A percentile compares a stretch with the other conserved stretches of the same genome.
phyloP scores from a whole-genome alignment of 2,797 vertebrate species.

The Diplodus sargus region DNA sequence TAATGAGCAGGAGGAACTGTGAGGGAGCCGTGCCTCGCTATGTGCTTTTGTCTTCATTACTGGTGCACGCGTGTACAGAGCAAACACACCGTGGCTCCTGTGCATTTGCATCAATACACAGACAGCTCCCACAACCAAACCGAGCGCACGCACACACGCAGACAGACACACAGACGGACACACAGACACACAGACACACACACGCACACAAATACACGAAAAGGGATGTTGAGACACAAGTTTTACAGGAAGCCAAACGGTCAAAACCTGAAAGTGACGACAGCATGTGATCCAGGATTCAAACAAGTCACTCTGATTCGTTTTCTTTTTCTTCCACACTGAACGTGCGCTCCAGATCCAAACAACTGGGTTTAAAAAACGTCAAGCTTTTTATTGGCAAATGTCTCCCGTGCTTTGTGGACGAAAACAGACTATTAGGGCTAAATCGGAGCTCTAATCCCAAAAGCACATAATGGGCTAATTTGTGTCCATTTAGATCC shows the following conservation, averaged over 20 bases:
- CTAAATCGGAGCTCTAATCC: slow-evolving; percentile 73
- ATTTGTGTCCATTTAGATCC: slow-evolving; percentile 77
- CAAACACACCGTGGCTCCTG: slow-evolving; percentile 39
- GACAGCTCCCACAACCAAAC: slow-evolving; percentile 11
- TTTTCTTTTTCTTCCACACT: neutral
- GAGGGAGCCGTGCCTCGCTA: slow-evolving; percentile 31
- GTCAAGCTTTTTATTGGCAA: slow-evolving; percentile 50
- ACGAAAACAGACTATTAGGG: slow-evolving; percentile 66
- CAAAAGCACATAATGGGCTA: slow-evolving; percentile 75
- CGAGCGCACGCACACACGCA: slow-evolving; percentile 1
- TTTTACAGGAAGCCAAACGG: slow-evolving; percentile 69
- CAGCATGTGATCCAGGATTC: slow-evolving; percentile 24
- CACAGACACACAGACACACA: neutral
- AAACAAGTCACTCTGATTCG: neutral
- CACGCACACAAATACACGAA: neutral
- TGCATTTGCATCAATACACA: slow-evolving; percentile 58
- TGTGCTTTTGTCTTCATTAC: slow-evolving; percentile 72
- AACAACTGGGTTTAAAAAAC: slow-evolving; percentile 42
- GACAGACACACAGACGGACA: slow-evolving; percentile 8
- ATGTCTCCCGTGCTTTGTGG: slow-evolving; percentile 44
- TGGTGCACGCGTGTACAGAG: slow-evolving; percentile 15
- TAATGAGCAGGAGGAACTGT: slow-evolving; percentile 70
- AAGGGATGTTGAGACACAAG: slow-evolving; percentile 63
- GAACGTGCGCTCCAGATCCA: slow-evolving; percentile 26
- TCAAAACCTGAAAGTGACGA: slow-evolving; percentile 51